A percentile compares a stretch with the other conserved stretches of the same genome.
Evolutionary conservation across 1,140 invertebrate species (phyloP).

Genomic region (Metopolophium dirhodum): DNA sequence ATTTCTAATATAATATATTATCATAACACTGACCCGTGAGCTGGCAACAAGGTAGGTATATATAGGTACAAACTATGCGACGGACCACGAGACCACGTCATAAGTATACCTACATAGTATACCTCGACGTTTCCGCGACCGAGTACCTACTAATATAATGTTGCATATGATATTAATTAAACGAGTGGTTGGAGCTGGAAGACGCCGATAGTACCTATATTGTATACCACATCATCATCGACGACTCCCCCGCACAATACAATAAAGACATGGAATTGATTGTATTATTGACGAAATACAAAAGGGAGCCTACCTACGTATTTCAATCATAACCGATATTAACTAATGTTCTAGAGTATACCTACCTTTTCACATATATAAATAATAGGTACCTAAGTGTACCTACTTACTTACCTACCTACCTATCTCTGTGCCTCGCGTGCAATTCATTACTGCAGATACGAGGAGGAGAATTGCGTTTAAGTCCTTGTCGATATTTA

Average conservation of each 20-base stretch:
- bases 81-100: neutral
- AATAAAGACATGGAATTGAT: neutral
- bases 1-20: constrained; percentile 9
- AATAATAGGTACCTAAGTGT: neutral
- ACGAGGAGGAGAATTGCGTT: neutral
- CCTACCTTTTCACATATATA: neutral
- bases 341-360: neutral
- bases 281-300: neutral
- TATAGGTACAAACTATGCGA: neutral
- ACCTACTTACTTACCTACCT: neutral
- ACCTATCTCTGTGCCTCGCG: neutral
- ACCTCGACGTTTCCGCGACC: neutral
- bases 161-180: neutral
- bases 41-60: neutral
- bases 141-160: neutral
- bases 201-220: neutral
- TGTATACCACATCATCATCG: neutral
- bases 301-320: neutral
- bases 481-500: neutral
- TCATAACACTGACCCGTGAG: neutral
- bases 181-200: neutral
- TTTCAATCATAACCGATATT: neutral
- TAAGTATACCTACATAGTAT: neutral
- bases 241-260: neutral
- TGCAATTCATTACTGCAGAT: neutral